Evolutionary conservation across 1,140 invertebrate species (phyloP).

Genomic region (Trachymyrmex cornetzi): DNA sequence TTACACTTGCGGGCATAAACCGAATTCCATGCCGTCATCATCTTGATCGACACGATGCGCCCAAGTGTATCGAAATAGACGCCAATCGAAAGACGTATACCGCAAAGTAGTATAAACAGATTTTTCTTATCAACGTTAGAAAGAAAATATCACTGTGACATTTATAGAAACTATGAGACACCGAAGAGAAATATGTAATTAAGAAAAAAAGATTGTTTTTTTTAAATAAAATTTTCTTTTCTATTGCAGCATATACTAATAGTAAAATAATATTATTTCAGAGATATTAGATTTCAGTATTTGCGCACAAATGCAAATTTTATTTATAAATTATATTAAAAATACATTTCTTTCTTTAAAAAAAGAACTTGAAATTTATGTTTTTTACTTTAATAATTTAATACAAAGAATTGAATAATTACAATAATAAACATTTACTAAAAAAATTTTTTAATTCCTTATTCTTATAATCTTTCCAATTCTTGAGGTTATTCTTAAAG

Average conservation of each 20-base stretch:
- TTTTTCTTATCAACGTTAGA: not conserved
- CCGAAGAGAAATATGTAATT: not conserved
- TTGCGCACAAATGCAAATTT: not conserved
- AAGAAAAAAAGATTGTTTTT: not conserved
- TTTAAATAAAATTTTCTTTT: not conserved
- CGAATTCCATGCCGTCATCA: conserved; percentile 45
- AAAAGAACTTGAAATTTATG: not conserved
- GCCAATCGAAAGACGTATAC: not conserved
- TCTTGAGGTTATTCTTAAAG: not conserved
- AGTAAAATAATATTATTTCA: not conserved
- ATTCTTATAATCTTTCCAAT: not conserved
- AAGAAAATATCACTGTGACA: conserved; percentile 8
- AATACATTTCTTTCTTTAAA: not conserved
- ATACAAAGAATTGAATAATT: not conserved
- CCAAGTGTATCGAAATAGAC: conserved; percentile 36
- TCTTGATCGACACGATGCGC: not conserved
- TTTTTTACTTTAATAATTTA: not conserved
- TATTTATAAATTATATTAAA: not conserved
- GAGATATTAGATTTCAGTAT: not conserved
- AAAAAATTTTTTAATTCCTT: not conserved
- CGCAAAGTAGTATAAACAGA: not conserved
- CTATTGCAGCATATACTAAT: not conserved
- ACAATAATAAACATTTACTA: not conserved
- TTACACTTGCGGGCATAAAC: conserved; percentile 42
- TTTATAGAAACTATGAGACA: conserved; percentile 21